Evolutionary conservation across 2,797 vertebrate species (phyloP), one percentile per base, ranked within the genome.

Genomic region (Dryobates pubescens): DNA sequence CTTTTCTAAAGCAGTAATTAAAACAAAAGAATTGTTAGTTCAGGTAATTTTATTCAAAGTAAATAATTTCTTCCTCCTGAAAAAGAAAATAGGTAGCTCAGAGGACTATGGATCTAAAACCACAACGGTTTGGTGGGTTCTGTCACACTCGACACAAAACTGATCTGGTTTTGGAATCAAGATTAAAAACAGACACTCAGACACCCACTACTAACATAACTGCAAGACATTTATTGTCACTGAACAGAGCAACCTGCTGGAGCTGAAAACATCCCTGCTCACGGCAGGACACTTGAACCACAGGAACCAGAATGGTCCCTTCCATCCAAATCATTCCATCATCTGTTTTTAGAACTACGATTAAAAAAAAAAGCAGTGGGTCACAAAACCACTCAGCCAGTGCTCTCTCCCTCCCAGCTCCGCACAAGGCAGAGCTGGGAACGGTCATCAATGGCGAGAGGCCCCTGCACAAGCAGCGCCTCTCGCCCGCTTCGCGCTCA

Each of bases 371-470:
- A 2, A 6, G 17, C 34, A 4, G 2, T 2, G 36, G 2, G 5
- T 1, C 51, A 49, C 71, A 74, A 83, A 43, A 91, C 89, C 82
- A 93, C 86, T 93, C 93, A 96, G 93, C 70, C 10, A 49, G 73
- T 54, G 58, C 8, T 61, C 36, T 75, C 86, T 68, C 73, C 92
- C 91, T 93, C 70, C 47, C 49, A 10, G 3, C 2, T 16, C 29
- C 20, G 10, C 41, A 24, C 1, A 17, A 2, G 23, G 17, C 41
- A 0, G 0, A 0, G 1, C 0, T 49, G 4, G 51, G 91, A 94
- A 96, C 70, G 61, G 59, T 88, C 94, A 96, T 88, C 94, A 81
- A 95, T n/a, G 70, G 54, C 72, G 20, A 4, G 18, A 5, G 47
- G 72, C 69, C 2, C 30, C 72, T 64, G 53, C 67, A 0, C 22